Percentiles rank a stretch among this genome's conserved stretches.
Evolutionary conservation across 2,113 vertebrate genomes (phyloP).

Genomic region (Globicephala melas): DNA sequence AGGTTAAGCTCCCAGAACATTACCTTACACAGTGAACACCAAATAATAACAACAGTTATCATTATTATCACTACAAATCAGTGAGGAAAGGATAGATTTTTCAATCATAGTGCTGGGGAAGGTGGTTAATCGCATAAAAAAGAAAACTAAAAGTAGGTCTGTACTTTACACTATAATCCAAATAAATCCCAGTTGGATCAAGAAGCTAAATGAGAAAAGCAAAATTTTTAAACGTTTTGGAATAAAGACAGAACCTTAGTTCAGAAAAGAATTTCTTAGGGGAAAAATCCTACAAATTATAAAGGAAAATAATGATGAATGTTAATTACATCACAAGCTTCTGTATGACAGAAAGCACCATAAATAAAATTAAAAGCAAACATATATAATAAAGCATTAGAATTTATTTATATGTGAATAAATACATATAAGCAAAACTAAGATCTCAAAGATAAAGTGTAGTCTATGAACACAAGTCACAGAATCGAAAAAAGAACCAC

Average conservation of each 20-base stretch:
- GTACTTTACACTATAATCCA: background rate
- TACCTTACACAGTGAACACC: background rate
- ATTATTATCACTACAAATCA: background rate
- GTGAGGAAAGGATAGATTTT: background rate
- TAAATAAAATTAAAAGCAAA: background rate
- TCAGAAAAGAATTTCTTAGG: background rate
- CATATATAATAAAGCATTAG: background rate
- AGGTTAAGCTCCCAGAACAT: background rate
- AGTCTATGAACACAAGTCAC: background rate
- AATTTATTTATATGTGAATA: background rate
- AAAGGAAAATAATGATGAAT: background rate
- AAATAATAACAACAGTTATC: background rate
- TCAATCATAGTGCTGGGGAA: background rate
- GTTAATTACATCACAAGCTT: background rate
- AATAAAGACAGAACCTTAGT: background rate
- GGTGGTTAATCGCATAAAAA: background rate
- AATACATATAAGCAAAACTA: background rate
- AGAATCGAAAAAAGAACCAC: background rate
- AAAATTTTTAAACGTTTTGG: background rate
- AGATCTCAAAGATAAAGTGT: background rate
- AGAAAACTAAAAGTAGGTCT: background rate
- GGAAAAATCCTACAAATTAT: background rate
- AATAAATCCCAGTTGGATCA: constrained; percentile 3
- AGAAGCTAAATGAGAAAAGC: background rate
- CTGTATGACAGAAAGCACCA: background rate